These are phyloP conservation scores for Malurus cyaneus DNA, from an alignment of 2,113 vertebrate genomes.

Conservation along the genomic window DNA sequence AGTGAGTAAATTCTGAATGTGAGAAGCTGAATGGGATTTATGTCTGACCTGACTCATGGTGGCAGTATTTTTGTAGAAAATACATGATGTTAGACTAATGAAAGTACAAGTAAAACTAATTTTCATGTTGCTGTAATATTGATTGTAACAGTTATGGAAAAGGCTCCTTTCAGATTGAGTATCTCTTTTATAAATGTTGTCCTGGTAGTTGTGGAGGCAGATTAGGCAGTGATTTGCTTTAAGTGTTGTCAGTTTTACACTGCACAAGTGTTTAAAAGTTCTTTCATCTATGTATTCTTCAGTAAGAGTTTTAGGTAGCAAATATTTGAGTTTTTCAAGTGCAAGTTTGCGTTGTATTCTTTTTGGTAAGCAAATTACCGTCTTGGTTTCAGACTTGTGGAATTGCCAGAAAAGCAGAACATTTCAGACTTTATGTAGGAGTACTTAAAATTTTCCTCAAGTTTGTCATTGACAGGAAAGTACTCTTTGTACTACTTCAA, in stretches of 20 bases:
- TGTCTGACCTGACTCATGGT: neutral
- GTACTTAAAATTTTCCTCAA: neutral
- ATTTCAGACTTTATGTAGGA: neutral
- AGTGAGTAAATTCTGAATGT: neutral
- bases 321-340: neutral
- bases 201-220: neutral
- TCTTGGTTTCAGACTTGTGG: neutral
- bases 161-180: neutral
- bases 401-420: neutral
- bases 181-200: neutral
- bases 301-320: neutral
- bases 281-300: neutral
- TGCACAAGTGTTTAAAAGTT: neutral
- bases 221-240: neutral
- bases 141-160: neutral
- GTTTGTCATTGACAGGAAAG: neutral
- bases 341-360: neutral
- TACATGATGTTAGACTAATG: neutral
- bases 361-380: neutral
- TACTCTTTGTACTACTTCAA: neutral
- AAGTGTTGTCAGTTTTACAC: neutral
- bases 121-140: neutral
- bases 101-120: neutral
- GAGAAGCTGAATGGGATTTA: neutral
- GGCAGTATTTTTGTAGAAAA: conserved; percentile 34